Conservation (phyloP, 2,888 invertebrate genomes). For the Aphodius sticticus region DNA sequence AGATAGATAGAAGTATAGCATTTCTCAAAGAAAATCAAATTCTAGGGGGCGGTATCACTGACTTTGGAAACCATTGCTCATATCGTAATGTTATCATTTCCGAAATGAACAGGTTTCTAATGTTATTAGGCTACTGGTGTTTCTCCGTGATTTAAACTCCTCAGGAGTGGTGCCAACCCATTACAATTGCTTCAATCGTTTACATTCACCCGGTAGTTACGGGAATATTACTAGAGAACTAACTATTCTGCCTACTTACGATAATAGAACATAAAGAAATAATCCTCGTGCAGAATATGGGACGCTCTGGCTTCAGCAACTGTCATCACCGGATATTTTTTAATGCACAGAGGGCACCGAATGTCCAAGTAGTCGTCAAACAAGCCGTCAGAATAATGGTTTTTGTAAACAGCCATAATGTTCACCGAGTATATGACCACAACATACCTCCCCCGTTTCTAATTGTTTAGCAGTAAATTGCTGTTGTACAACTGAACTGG, state of each 20-base stretch:
- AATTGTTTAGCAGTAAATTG: background rate
- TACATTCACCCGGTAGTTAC: too few species aligned
- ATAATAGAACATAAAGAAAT: constrained; percentile 48
- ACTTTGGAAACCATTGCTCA: too few species aligned
- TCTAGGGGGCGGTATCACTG: too few species aligned
- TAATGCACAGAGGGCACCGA: constrained; percentile 26
- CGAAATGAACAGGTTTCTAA: too few species aligned
- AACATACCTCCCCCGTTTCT: background rate
- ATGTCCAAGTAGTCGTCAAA: constrained; percentile 1
- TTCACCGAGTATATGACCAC: background rate
- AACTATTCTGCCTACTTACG: constrained; percentile 40
- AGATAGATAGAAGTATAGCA: too few species aligned
- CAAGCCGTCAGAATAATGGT: background rate
- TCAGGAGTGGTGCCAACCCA: too few species aligned
- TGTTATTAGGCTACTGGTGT: too few species aligned
- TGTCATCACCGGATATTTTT: constrained; percentile 28
- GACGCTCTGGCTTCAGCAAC: constrained; percentile 28
- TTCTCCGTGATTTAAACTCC: too few species aligned
- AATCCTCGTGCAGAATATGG: constrained; percentile 46
- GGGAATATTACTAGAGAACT: too few species aligned
- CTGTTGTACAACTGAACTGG: background rate
- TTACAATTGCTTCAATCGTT: too few species aligned
- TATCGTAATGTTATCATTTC: too few species aligned
- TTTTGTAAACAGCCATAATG: background rate
- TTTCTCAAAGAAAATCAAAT: too few species aligned